Evolutionary conservation across 2,113 vertebrate species (phyloP), one percentile per base, ranked within the genome.

Genomic region (Melanerpes aurifrons): DNA sequence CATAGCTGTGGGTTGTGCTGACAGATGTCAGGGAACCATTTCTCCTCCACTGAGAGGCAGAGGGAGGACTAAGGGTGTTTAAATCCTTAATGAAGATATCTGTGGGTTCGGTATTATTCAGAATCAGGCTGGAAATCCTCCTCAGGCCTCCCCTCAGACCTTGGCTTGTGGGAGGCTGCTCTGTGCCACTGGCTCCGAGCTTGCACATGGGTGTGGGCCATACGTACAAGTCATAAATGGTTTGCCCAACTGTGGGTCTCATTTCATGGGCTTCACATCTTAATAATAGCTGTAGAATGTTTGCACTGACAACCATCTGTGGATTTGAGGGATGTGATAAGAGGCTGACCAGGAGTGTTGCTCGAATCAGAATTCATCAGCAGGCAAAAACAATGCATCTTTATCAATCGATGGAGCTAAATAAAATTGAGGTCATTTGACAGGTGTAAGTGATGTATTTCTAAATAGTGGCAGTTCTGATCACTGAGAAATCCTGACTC

Each of bases 1-100:
- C 0, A 0, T 22, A 54, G 26, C 9, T 2, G 1, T 0, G 0
- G 43, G 21, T 12, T 40, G 12, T 14, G 40, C 54, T 68, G 29
- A 28, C 26, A 79, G 56, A 62, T 12, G 6, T 8, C 10, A 25
- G 18, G 20, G 54, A 85, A 58, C 12, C 4, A 22, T 53, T 63
- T 25, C 32, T 71, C 8, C 35, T 76, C 9, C 10, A 12, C 16
- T 1, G 1, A 13, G 22, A 66, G 18, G 12, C 59, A 64, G 50
- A n/a, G 22, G 25, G 12, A 85, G 12, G 35, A 32, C 24, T 25
- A 15, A 20, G 15, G 53, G n/a, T 56, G 24, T 53, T 61, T 35
- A 56, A 29, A 29, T 40, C 32, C 26, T 69, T 69, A 47, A 18
- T 28, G 20, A 78, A 9, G 15, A 12, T 59, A 45, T n/a, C n/a